Evolutionary conservation across 2,888 invertebrate genomes (phyloP).

Genomic region (Himalopsyche tibetana): DNA sequence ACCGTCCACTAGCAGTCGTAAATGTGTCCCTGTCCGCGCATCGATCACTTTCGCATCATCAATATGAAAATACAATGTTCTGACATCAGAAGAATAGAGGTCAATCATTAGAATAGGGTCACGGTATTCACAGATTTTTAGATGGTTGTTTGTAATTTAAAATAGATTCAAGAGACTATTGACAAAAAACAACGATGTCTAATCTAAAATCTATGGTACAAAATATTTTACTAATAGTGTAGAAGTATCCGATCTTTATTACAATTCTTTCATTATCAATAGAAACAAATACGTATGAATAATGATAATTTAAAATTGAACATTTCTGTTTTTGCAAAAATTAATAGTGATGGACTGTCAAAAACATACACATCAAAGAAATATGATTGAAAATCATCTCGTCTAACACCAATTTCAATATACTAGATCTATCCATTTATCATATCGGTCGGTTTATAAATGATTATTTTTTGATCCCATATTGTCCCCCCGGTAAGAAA

Average conservation of each 20-base stretch:
- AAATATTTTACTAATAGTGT: no score
- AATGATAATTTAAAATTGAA: neutral
- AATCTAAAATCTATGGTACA: conserved; percentile 2
- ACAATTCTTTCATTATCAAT: conserved; percentile 16
- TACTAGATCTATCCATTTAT: conserved; percentile 39
- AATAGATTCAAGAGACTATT: conserved; percentile 1
- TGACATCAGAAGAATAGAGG: no score
- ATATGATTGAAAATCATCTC: neutral
- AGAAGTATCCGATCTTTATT: neutral
- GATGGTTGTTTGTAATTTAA: neutral
- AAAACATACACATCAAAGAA: neutral
- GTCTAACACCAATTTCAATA: conserved; percentile 17
- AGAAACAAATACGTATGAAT: neutral
- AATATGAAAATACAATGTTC: neutral
- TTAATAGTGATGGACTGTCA: neutral
- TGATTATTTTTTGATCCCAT: conserved; percentile 41
- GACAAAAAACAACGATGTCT: neutral
- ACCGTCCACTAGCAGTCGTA: neutral
- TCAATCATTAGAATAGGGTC: no score
- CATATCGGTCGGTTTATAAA: conserved; percentile 38
- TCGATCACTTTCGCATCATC: neutral
- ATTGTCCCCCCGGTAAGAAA: conserved; percentile 13
- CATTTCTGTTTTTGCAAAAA: neutral
- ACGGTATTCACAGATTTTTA: neutral
- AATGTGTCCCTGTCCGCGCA: neutral